A percentile compares a stretch with the other conserved stretches of the same genome.
These are phyloP conservation scores for Crossaster papposus DNA, from an alignment of 53 echinoderm and acorn worm genomes.

Conservation along the genomic window DNA sequence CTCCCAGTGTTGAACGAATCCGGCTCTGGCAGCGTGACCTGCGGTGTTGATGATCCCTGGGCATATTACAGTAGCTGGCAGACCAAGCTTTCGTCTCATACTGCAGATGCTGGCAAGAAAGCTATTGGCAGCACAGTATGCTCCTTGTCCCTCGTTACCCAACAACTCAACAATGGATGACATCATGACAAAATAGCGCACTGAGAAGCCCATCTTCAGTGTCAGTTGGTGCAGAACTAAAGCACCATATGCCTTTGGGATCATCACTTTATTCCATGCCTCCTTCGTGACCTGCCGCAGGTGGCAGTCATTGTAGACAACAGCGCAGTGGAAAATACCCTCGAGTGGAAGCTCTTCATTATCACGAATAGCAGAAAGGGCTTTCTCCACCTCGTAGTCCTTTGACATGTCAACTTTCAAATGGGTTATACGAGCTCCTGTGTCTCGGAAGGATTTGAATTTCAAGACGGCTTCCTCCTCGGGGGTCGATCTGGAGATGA, in stretches of 20 bases:
- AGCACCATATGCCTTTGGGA: constrained; percentile 93
- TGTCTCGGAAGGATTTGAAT: constrained; percentile 86
- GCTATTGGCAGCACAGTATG: constrained; percentile 89
- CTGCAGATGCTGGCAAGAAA: constrained; percentile 80
- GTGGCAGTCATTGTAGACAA: constrained; percentile 76
- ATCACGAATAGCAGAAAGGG: constrained; percentile 78
- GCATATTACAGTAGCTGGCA: constrained; percentile 90
- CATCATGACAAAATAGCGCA: constrained; percentile 91
- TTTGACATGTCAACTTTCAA: constrained; percentile 81
- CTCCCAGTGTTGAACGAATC: constrained; percentile 90
- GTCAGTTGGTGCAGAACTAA: constrained; percentile 86
- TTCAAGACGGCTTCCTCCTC: constrained; percentile 87
- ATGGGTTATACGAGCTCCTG: constrained; percentile 87
- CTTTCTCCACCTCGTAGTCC: constrained; percentile 88
- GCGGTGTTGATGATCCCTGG: constrained; percentile 92
- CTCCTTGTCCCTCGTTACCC: constrained; percentile 93
- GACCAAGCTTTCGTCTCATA: constrained; percentile 81
- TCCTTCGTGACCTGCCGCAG: constrained; percentile 76
- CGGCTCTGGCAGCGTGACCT: constrained; percentile 88
- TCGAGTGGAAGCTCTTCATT: constrained; percentile 84
- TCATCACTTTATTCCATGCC: constrained; percentile 90
- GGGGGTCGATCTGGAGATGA: constrained; percentile 83
- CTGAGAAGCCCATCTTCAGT: constrained; percentile 81
- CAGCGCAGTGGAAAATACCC: constrained; percentile 95
- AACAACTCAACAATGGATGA: constrained; percentile 95